phyloP scores from a whole-genome alignment of 2,113 vertebrate genomes.

The Silurus meridionalis region DNA sequence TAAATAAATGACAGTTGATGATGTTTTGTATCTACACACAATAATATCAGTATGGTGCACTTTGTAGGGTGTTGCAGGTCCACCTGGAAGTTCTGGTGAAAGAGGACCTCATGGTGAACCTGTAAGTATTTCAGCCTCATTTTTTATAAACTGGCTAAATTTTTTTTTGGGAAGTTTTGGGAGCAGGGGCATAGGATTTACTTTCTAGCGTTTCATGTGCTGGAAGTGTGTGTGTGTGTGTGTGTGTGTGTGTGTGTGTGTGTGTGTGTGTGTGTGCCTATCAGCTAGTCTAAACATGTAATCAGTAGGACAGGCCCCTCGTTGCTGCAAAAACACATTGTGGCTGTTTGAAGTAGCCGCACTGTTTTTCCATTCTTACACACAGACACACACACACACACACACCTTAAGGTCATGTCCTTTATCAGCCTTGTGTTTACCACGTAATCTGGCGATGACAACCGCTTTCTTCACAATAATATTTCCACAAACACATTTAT shows the following conservation, averaged over 20 bases:
- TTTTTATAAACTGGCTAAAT: background rate
- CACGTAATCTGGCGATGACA: background rate
- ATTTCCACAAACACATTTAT: background rate
- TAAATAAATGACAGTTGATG: background rate
- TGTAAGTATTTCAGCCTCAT: slow-evolving; percentile 20
- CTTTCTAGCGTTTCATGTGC: slow-evolving; percentile 11
- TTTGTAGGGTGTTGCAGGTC: slow-evolving; percentile 33
- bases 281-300: slow-evolving; percentile 46
- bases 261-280: slow-evolving; percentile 4
- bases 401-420: background rate
- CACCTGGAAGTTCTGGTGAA: slow-evolving; percentile 39
- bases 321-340: slow-evolving; percentile 12
- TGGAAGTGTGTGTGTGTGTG: background rate
- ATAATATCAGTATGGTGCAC: background rate
- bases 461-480: background rate
- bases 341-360: slow-evolving; percentile 21
- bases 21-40: background rate
- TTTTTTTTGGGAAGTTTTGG: background rate
- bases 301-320: slow-evolving; percentile 22
- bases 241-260: slow-evolving; percentile 3
- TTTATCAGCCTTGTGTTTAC: background rate
- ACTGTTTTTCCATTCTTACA: slow-evolving; percentile 26
- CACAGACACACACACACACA: background rate
- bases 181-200: background rate
- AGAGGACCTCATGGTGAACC: slow-evolving; percentile 33